Evolutionary conservation across 2,113 vertebrate species (phyloP).

Genomic region (Clarias macrocephalus): DNA sequence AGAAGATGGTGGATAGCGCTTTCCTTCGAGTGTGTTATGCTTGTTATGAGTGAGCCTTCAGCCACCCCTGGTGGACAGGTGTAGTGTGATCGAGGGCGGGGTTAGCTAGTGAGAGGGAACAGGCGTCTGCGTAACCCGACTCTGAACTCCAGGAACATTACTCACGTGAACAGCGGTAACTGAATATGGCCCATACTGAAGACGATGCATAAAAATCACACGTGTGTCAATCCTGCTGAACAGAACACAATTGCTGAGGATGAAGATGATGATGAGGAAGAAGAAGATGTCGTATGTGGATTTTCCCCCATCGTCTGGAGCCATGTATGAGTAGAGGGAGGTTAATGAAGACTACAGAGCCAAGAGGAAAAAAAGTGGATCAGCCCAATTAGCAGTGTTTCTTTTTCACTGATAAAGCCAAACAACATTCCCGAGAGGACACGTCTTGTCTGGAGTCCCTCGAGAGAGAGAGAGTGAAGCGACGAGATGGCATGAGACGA

Average conservation of each 20-base stretch:
- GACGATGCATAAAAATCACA: not conserved
- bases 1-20: not conserved
- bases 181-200: not conserved
- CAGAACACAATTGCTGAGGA: not conserved
- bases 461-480: not conserved
- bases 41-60: too few relatives aligned
- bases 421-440: slow-evolving; percentile 23
- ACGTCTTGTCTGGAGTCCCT: not conserved
- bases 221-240: not conserved
- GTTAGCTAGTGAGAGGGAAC: too few relatives aligned
- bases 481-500: not conserved
- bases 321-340: not conserved
- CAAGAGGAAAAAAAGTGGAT: not conserved
- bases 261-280: not conserved
- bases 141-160: too few relatives aligned
- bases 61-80: too few relatives aligned
- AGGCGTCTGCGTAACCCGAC: too few relatives aligned
- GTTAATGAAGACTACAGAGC: not conserved
- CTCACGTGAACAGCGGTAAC: not conserved
- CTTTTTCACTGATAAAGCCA: slow-evolving; percentile 20
- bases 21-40: not conserved
- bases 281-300: not conserved
- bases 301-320: not conserved
- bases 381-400: slow-evolving; percentile 9
- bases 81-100: too few relatives aligned